Evolutionary conservation across 1,140 invertebrate genomes (phyloP).

Genomic region (Drosophila pallidifrons): DNA sequence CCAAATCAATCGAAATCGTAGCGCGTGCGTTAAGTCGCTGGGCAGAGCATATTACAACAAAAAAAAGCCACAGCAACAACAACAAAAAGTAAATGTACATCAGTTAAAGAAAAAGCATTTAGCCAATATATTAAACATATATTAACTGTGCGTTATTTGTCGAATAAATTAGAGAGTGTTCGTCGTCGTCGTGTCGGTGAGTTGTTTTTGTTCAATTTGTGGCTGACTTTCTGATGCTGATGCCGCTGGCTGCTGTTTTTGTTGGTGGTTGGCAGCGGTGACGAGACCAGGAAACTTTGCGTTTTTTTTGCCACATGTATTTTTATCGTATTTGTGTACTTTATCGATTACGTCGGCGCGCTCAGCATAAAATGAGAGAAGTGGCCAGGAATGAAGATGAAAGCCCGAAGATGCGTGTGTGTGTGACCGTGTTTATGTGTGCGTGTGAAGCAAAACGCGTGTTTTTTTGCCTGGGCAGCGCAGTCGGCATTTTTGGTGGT

Average conservation of each 20-base stretch:
- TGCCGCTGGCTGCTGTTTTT: no score
- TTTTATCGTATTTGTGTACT: conserved; percentile 63
- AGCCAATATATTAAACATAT: conserved; percentile 15
- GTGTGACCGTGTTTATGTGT: conserved; percentile 16
- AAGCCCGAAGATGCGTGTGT: conserved; percentile 42
- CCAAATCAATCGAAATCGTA: conserved; percentile 12
- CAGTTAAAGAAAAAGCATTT: conserved; percentile 17
- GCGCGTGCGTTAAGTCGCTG: conserved; percentile 44
- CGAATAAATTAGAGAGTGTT: conserved; percentile 32
- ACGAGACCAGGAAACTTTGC: conserved; percentile 28
- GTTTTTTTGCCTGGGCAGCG: conserved; percentile 52
- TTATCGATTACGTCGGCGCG: conserved; percentile 73
- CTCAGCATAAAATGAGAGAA: conserved; percentile 58
- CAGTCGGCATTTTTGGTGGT: conserved; percentile 24
- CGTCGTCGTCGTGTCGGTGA: conserved; percentile 5
- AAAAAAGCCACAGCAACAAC: conserved; percentile 24
- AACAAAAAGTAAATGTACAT: conserved; percentile 48
- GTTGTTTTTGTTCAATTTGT: conserved; percentile 29
- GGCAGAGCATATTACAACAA: conserved; percentile 42
- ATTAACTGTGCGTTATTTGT: conserved; percentile 27
- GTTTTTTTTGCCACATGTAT: conserved; percentile 54
- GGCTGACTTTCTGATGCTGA: conserved; percentile 13
- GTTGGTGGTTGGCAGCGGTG: background rate
- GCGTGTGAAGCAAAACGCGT: conserved; percentile 59
- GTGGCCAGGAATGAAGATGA: conserved; percentile 28